Evolutionary conservation across 2,797 vertebrate genomes (phyloP).

Genomic region (Gymnoscopelus braueri): DNA sequence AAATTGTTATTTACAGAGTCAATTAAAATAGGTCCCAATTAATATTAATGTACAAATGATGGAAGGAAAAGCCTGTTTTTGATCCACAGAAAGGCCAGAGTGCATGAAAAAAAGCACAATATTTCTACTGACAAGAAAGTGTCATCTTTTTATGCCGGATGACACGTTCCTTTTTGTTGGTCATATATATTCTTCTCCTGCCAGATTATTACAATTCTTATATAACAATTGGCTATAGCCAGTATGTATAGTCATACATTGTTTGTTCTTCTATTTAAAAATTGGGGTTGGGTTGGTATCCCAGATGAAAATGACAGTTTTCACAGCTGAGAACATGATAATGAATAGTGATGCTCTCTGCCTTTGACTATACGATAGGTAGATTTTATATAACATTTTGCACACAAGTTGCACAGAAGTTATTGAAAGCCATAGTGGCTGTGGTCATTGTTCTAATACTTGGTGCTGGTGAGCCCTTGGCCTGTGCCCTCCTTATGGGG

Average conservation of each 20-base stretch:
- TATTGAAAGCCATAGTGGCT: conserved; percentile 71
- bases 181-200: conserved; percentile 26
- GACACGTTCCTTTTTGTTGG: conserved; percentile 8
- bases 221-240: background rate
- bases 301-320: conserved; percentile 11
- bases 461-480: conserved; percentile 48
- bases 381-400: conserved; percentile 60
- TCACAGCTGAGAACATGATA: conserved; percentile 10
- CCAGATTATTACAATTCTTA: conserved; percentile 16
- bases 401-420: conserved; percentile 44
- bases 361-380: conserved; percentile 37
- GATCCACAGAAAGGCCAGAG: conserved; percentile 15
- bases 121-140: conserved; percentile 14
- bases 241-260: background rate
- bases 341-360: conserved; percentile 23
- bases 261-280: conserved; percentile 1
- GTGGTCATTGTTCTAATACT: conserved; percentile 41
- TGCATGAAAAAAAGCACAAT: conserved; percentile 63
- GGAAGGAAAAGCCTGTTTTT: background rate
- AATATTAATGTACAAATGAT: background rate
- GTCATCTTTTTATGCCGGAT: conserved; percentile 4
- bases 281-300: conserved; percentile 8
- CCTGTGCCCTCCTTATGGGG: conserved; percentile 3
- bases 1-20: conserved; percentile 14
- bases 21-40: conserved; percentile 1